Percentiles rank a stretch among this genome's conserved stretches.
Conservation (phyloP, 1,140 invertebrate genomes). For the Lucilia cuprina region DNA sequence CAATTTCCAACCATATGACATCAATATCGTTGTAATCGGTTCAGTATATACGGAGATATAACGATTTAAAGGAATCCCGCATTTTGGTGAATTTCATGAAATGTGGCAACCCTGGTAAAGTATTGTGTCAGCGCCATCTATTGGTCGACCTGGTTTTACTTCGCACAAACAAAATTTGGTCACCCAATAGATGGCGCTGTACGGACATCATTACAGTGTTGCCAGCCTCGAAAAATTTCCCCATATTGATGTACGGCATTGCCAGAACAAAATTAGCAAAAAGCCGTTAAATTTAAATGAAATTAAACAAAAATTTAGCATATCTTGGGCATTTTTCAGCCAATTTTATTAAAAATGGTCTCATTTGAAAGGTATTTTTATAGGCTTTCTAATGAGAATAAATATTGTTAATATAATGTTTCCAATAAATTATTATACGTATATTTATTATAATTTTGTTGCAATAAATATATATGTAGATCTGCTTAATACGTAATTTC, state of each 20-base stretch:
- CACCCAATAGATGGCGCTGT: neutral
- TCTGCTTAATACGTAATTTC: neutral
- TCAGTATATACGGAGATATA: neutral
- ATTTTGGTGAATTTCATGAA: neutral
- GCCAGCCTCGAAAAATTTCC: neutral
- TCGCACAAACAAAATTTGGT: neutral
- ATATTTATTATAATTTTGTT: slow-evolving; percentile 12
- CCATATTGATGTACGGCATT: too few relatives aligned
- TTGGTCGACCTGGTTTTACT: neutral
- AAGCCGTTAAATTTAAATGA: too few relatives aligned
- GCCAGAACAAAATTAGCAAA: too few relatives aligned
- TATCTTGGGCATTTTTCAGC: too few relatives aligned
- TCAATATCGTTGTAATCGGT: too few relatives aligned
- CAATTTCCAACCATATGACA: neutral
- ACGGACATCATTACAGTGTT: neutral
- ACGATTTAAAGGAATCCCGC: neutral
- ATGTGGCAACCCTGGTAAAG: neutral
- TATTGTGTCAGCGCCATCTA: neutral
- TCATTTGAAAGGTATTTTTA: too few relatives aligned
- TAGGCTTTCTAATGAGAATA: neutral
- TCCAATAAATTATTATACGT: slow-evolving; percentile 12
- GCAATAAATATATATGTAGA: slow-evolving; percentile 23
- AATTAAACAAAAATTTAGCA: too few relatives aligned
- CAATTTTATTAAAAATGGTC: too few relatives aligned
- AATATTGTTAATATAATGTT: neutral